phyloP scores from a whole-genome alignment of 1,140 invertebrate species.

The Panagrolaimus sp. region DNA sequence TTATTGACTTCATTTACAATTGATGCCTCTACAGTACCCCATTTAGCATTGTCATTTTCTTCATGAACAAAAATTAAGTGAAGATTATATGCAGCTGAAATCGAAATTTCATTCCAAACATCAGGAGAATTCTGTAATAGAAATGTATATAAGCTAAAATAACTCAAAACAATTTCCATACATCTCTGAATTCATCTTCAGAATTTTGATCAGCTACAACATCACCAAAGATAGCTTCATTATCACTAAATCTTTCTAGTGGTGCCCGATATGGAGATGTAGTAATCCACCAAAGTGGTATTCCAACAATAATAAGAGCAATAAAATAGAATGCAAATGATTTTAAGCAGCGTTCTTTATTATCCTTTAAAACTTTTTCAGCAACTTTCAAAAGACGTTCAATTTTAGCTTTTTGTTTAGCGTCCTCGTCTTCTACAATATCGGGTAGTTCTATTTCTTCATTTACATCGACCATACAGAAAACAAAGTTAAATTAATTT shows the following conservation, averaged over 20 bases:
- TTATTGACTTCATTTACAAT: background rate
- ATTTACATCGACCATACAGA: no score
- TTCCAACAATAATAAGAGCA: constrained; percentile 29
- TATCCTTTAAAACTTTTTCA: background rate
- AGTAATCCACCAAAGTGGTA: constrained; percentile 41
- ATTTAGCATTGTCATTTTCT: background rate
- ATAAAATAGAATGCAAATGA: constrained; percentile 19
- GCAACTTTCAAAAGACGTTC: background rate
- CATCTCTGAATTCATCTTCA: constrained; percentile 5
- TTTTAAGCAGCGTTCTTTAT: background rate
- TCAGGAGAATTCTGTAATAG: constrained; percentile 17
- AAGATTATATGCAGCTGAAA: constrained; percentile 29
- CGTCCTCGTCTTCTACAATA: no score
- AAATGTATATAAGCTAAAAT: background rate
- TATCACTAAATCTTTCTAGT: constrained; percentile 19
- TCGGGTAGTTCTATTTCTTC: no score
- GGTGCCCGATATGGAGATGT: constrained; percentile 40
- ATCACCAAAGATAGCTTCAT: constrained; percentile 13
- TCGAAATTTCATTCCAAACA: constrained; percentile 34
- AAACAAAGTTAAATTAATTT: no score
- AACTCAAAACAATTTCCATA: background rate
- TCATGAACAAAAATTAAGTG: constrained; percentile 40
- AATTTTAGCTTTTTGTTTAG: background rate
- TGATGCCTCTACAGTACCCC: background rate
- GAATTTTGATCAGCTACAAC: constrained; percentile 8